Evolutionary conservation across 2,113 vertebrate species (phyloP).

Genomic region (Rhinopomastus cyanomelas): DNA sequence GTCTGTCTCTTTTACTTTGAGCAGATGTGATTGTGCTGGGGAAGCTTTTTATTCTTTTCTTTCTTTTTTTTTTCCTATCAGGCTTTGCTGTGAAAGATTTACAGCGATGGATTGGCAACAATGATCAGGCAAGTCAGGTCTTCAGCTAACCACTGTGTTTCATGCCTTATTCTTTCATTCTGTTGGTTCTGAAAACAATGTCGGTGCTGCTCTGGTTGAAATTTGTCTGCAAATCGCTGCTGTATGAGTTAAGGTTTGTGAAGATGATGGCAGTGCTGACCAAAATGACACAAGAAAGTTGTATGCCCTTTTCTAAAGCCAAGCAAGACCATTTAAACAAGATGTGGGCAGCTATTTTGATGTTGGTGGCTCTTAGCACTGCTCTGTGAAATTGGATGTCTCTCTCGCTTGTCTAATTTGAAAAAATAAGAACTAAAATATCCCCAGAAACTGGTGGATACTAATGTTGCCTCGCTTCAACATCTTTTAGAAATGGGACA

Average conservation of each 20-base stretch:
- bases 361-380: neutral
- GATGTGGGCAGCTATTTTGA: neutral
- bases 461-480: neutral
- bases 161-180: slow-evolving; percentile 13
- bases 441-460: neutral
- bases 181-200: neutral
- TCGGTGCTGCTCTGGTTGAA: neutral
- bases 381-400: neutral
- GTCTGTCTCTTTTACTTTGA: neutral
- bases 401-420: neutral
- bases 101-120: neutral
- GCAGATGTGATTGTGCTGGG: neutral
- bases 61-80: neutral
- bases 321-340: neutral
- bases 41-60: neutral
- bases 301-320: slow-evolving; percentile 28
- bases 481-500: neutral
- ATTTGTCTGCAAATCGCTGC: slow-evolving; percentile 16
- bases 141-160: slow-evolving; percentile 10
- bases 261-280: slow-evolving; percentile 36
- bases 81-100: neutral
- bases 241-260: neutral
- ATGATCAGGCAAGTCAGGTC: neutral
- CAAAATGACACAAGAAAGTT: slow-evolving; percentile 31
- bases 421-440: neutral